A percentile compares a stretch with the other conserved stretches of the same genome.
Evolutionary conservation across 2,888 invertebrate species (phyloP).

Genomic region (Entomobrya proxima): DNA sequence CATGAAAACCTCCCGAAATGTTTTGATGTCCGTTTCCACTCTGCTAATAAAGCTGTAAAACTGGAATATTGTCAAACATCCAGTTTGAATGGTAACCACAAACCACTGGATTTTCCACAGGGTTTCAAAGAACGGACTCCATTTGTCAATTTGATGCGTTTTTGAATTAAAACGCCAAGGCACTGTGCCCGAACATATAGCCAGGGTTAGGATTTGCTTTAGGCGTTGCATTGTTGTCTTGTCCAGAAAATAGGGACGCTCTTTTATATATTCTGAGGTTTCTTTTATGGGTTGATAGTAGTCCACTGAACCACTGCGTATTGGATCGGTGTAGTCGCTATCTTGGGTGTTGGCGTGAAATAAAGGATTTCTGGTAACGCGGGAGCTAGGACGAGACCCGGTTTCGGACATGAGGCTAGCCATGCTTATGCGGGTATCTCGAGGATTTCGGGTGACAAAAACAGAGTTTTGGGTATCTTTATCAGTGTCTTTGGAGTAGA

Average conservation of each 20-base stretch:
- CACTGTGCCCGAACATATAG: constrained; percentile 28
- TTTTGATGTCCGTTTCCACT: background rate
- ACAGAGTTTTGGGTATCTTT: background rate
- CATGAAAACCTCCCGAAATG: constrained; percentile 57
- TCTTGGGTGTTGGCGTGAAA: background rate
- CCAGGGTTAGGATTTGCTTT: constrained; percentile 39
- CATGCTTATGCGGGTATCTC: no score
- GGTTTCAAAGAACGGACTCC: constrained; percentile 1
- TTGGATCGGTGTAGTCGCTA: background rate
- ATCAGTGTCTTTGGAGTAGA: background rate
- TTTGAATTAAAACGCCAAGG: constrained; percentile 58
- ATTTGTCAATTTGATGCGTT: constrained; percentile 41
- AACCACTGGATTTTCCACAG: constrained; percentile 39
- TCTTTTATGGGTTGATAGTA: background rate
- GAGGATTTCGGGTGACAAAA: background rate
- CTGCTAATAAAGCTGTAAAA: constrained; percentile 31
- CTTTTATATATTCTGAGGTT: background rate
- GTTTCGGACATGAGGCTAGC: no score
- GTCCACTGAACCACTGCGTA: no score
- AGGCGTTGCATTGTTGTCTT: constrained; percentile 45
- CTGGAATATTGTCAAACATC: constrained; percentile 27
- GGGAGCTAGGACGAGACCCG: no score
- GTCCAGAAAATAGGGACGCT: constrained; percentile 30
- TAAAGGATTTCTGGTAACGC: no score
- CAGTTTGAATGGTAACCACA: constrained; percentile 42